A percentile compares a stretch with the other conserved stretches of the same genome.
These are phyloP conservation scores for Notothenia rossii DNA, from an alignment of 2,113 vertebrate genomes.

Conservation along the genomic window DNA sequence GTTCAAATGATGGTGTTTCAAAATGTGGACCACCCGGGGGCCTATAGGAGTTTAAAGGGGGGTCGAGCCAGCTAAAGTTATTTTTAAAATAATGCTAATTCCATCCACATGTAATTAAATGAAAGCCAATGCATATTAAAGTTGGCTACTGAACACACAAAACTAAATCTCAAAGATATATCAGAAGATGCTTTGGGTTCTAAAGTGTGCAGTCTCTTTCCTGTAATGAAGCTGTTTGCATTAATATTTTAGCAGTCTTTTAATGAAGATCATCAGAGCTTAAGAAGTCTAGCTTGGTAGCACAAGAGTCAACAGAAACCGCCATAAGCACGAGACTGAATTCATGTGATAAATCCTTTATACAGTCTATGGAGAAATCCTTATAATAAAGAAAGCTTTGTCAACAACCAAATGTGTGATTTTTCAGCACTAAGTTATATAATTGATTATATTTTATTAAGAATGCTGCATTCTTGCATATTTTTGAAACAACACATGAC, in stretches of 20 bases:
- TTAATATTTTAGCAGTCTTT: conserved; percentile 1
- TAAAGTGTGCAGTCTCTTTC: neutral
- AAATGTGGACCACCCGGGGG: conserved; percentile 20
- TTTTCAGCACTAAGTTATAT: conserved; percentile 13
- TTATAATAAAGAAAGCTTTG: conserved; percentile 50
- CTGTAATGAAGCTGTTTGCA: neutral
- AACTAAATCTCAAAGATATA: neutral
- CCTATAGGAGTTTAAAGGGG: neutral
- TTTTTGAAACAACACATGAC: neutral
- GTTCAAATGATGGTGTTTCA: conserved; percentile 4
- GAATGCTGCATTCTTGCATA: neutral
- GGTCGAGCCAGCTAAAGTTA: neutral
- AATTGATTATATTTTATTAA: conserved; percentile 10
- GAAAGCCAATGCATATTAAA: neutral
- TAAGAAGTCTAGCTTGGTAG: conserved; percentile 6
- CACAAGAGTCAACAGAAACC: conserved; percentile 15
- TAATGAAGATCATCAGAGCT: conserved; percentile 19
- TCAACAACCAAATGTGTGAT: conserved; percentile 28
- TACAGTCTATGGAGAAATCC: conserved; percentile 12
- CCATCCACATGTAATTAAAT: neutral
- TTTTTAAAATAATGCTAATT: neutral
- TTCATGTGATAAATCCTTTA: conserved; percentile 52
- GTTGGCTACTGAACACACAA: neutral
- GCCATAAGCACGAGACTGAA: conserved; percentile 14
- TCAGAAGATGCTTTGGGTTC: neutral